Evolutionary conservation across 2,113 vertebrate genomes (phyloP), one percentile per base, ranked within the genome.

Genomic region (Porphyrio hochstetteri): DNA sequence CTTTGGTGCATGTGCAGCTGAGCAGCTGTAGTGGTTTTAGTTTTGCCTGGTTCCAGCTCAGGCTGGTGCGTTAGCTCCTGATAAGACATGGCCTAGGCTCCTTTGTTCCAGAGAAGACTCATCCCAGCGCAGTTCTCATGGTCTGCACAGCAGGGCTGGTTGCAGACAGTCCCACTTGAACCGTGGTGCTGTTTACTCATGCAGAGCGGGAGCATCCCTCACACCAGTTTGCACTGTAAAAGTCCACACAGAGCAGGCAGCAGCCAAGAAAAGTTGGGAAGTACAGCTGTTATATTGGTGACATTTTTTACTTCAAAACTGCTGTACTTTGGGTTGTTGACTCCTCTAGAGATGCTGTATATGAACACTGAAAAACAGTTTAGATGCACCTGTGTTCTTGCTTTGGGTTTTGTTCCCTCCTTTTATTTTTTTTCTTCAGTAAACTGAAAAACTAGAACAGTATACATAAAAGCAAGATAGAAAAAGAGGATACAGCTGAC

Each of bases 111-210:
- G 36, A 19, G 35, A 48, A 70, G 80, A 31, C 13, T 27, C 1
- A 10, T 24, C 46, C 52, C 52, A 13, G 46, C 36, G 5, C 28
- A 5, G 68, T n/a, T 3, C 25, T 68, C 21, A 11, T 0, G 16
- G 52, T 5, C 24, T 56, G 44, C 19, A 10, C 21, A 13, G 61
- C 17, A 13, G 31, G n/a, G 68, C 80, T 44, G 68, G 7, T n/a
- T 57, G 55, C 57, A 23, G 29, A 5, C n/a, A 16, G 20, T 10
- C 13, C 7, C 36, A 0, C 3, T 0, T 1, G 55, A n/a, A 4
- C 44, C 44, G 3, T 5, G 3, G 29, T 5, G 35, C 11, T 64
- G 16, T 28, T 64, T 33, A 1, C 5, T 29, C 11, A 16, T 4
- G 4, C 31, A 17, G 16, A 28, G 25, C 6, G 10, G 7, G 23